A percentile compares a stretch with the other conserved stretches of the same genome.
phyloP scores from a whole-genome alignment of 2,113 vertebrate species.

The Danionella cerebrum region DNA sequence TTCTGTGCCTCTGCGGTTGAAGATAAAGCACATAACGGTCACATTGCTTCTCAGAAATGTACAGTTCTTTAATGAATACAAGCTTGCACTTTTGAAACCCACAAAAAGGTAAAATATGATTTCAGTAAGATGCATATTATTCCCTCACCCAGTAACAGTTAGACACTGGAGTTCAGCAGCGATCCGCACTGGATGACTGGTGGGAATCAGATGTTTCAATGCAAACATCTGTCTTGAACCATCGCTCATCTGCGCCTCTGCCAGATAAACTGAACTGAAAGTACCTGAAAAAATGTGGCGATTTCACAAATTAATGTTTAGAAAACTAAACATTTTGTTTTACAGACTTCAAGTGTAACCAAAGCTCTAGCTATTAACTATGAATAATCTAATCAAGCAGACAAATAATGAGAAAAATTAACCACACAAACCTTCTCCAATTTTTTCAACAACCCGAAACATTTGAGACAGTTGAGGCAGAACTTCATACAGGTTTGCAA shows the following conservation, averaged over 20 bases:
- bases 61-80: too few relatives aligned
- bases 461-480: constrained; percentile 81
- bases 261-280: constrained; percentile 95
- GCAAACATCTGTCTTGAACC: constrained; percentile 83
- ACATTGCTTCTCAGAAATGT: not conserved
- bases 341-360: too few relatives aligned
- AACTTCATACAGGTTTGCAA: constrained; percentile 81
- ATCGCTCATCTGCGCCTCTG: constrained; percentile 73
- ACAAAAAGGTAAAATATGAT: too few relatives aligned
- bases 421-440: constrained; percentile 79
- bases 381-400: not conserved
- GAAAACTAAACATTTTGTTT: too few relatives aligned
- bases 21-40: constrained; percentile 15
- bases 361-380: too few relatives aligned
- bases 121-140: too few relatives aligned
- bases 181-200: constrained; percentile 89
- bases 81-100: too few relatives aligned
- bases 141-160: constrained; percentile 80
- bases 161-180: constrained; percentile 97
- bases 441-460: constrained; percentile 86
- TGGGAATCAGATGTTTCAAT: constrained; percentile 93
- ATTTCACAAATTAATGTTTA: not conserved
- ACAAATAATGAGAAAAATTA: not conserved
- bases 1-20: constrained; percentile 79
- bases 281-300: constrained; percentile 68